phyloP scores from a whole-genome alignment of 2,888 invertebrate species.

The Nomada ferruginata region DNA sequence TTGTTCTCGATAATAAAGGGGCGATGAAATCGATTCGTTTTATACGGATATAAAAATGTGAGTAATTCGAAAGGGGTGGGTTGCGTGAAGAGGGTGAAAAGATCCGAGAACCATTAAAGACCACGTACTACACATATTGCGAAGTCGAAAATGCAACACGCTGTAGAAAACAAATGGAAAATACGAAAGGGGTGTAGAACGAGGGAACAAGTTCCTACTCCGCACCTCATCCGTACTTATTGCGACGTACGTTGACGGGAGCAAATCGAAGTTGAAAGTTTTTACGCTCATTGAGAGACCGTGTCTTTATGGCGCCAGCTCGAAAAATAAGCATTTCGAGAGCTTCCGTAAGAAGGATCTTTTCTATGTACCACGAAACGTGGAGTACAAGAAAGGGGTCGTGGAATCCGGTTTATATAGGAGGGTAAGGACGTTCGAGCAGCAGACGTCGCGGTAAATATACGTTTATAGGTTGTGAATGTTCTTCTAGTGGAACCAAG shows the following conservation, averaged over 20 bases:
- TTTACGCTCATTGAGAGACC: constrained; percentile 72
- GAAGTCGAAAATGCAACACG: not conserved
- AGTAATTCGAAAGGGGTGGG: not conserved
- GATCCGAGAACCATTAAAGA: not conserved
- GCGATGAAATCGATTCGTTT: constrained; percentile 23
- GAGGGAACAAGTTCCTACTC: constrained; percentile 23
- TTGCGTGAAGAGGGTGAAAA: not conserved
- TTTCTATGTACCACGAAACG: constrained; percentile 10
- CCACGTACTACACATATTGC: not conserved
- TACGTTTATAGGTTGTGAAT: constrained; percentile 44
- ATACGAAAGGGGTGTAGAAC: constrained; percentile 7
- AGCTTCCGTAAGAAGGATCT: constrained; percentile 46
- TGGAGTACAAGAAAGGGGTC: constrained; percentile 28
- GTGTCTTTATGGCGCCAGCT: constrained; percentile 67
- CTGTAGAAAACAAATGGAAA: not conserved
- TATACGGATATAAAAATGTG: constrained; percentile 15
- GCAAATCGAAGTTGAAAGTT: constrained; percentile 60
- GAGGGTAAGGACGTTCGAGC: constrained; percentile 24
- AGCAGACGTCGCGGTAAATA: constrained; percentile 56
- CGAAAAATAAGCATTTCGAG: constrained; percentile 69
- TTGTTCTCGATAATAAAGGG: constrained; percentile 13
- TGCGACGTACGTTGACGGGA: constrained; percentile 31
- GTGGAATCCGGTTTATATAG: constrained; percentile 50
- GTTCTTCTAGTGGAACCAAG: constrained; percentile 16
- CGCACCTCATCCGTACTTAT: constrained; percentile 64